phyloP scores from a whole-genome alignment of 2,797 vertebrate genomes.

The Enteromius radiatus region DNA sequence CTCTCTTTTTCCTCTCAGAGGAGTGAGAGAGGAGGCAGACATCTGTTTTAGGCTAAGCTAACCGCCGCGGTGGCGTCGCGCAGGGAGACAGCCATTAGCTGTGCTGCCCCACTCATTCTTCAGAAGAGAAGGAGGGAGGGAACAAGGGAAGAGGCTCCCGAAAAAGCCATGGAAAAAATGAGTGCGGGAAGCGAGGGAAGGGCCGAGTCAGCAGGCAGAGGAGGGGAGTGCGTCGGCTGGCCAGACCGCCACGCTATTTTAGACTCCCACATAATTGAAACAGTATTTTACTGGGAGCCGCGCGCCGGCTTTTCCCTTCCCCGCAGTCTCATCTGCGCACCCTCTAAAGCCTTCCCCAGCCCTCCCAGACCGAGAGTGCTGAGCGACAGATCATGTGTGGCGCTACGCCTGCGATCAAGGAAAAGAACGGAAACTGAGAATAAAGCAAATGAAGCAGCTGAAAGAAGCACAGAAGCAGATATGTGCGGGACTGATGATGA shows the following conservation, averaged over 20 bases:
- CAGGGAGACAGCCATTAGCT: constrained; percentile 80
- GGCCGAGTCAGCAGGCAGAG: constrained; percentile 75
- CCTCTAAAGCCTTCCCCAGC: constrained; percentile 55
- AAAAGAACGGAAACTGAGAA: constrained; percentile 52
- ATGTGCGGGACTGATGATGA: constrained; percentile 48
- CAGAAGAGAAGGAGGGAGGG: constrained; percentile 59
- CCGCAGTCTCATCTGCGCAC: constrained; percentile 57
- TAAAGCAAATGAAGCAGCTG: constrained; percentile 34
- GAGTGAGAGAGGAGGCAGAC: constrained; percentile 75
- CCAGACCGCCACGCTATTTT: constrained; percentile 89
- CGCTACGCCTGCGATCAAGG: constrained; percentile 63
- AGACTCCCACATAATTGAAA: constrained; percentile 91
- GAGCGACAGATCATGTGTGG: constrained; percentile 74
- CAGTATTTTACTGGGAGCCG: constrained; percentile 82
- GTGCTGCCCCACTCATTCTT: constrained; percentile 81
- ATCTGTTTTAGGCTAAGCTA: constrained; percentile 85
- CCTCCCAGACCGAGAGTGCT: constrained; percentile 63
- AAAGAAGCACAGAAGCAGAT: constrained; percentile 44
- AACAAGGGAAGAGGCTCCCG: constrained; percentile 70
- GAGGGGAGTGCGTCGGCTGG: constrained; percentile 67
- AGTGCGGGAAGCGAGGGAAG: constrained; percentile 72
- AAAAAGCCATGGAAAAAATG: constrained; percentile 80
- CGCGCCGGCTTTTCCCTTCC: constrained; percentile 60
- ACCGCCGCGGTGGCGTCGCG: constrained; percentile 79
- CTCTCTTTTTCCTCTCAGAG: constrained; percentile 60